Evolutionary conservation across 2,888 invertebrate species (phyloP).

Genomic region (Carpatolechia fugitivella): DNA sequence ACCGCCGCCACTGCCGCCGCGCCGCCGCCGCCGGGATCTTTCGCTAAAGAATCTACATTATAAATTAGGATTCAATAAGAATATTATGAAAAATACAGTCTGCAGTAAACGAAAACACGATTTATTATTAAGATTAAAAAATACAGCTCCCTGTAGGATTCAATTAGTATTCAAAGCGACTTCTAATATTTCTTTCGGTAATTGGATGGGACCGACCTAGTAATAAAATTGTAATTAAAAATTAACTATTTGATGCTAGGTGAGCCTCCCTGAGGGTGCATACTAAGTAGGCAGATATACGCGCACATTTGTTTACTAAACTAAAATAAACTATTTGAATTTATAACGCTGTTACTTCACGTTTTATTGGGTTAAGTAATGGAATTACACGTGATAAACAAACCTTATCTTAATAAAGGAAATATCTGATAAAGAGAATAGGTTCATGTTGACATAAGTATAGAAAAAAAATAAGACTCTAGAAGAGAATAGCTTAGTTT

Average conservation of each 20-base stretch:
- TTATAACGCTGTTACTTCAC: slow-evolving; percentile 47
- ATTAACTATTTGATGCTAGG: slow-evolving; percentile 73
- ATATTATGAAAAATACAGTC: no score
- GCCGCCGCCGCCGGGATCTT: no score
- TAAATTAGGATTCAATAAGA: no score
- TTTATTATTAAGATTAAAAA: slow-evolving; percentile 3
- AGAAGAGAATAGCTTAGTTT: no score
- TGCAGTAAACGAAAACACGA: no score
- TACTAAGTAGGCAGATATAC: slow-evolving; percentile 65
- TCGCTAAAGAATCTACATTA: no score
- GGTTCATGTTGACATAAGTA: no score
- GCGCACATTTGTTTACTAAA: slow-evolving; percentile 65
- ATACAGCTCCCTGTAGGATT: slow-evolving; percentile 30
- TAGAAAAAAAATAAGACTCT: no score
- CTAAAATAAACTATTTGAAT: slow-evolving; percentile 70
- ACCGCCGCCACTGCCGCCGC: no score
- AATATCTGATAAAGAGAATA: no score
- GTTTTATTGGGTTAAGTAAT: slow-evolving; percentile 39
- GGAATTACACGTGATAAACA: neutral
- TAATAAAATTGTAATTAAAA: slow-evolving; percentile 79
- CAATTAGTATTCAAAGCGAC: slow-evolving; percentile 43
- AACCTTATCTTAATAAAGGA: neutral
- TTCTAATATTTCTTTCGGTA: slow-evolving; percentile 66
- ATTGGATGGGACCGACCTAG: slow-evolving; percentile 69
- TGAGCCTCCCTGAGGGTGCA: slow-evolving; percentile 69